phyloP scores from a whole-genome alignment of 2,888 invertebrate genomes.

The Agrochola lychnidis region DNA sequence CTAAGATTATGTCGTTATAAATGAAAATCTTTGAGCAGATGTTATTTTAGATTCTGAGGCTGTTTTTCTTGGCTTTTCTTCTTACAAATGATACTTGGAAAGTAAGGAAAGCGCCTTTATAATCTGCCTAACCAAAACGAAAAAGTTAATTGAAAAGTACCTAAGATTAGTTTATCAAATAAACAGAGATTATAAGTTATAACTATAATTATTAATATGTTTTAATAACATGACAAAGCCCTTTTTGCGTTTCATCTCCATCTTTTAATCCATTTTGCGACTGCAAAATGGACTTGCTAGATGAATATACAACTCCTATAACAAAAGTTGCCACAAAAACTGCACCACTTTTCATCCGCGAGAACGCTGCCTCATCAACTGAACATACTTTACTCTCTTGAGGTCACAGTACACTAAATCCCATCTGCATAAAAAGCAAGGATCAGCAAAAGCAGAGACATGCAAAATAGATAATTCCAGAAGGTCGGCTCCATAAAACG shows the following conservation, averaged over 20 bases:
- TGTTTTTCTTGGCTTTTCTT: slow-evolving; percentile 4
- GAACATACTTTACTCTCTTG: slow-evolving; percentile 47
- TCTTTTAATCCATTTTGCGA: slow-evolving; percentile 20
- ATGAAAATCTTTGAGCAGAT: slow-evolving; percentile 16
- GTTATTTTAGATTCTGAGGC: background rate
- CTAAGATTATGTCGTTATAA: slow-evolving; percentile 12
- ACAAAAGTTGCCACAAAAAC: slow-evolving; percentile 25
- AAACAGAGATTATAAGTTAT: background rate
- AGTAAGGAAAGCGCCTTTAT: background rate
- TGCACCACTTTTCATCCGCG: slow-evolving; percentile 19
- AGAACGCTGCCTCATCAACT: slow-evolving; percentile 37
- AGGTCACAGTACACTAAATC: slow-evolving; percentile 58
- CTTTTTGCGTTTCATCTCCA: background rate
- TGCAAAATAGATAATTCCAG: slow-evolving; percentile 73
- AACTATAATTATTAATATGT: background rate
- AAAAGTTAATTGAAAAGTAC: background rate
- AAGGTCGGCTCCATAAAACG: background rate
- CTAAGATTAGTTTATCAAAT: background rate
- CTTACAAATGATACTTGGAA: background rate
- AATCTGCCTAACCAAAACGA: background rate
- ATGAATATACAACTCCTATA: slow-evolving; percentile 8
- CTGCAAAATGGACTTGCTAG: no score
- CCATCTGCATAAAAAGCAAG: slow-evolving; percentile 67
- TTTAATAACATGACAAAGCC: background rate
- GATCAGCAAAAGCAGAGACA: slow-evolving; percentile 83